Base-by-base conservation (phyloP, 2,113 vertebrate genomes). In the Rhizomys pruinosus region DNA sequence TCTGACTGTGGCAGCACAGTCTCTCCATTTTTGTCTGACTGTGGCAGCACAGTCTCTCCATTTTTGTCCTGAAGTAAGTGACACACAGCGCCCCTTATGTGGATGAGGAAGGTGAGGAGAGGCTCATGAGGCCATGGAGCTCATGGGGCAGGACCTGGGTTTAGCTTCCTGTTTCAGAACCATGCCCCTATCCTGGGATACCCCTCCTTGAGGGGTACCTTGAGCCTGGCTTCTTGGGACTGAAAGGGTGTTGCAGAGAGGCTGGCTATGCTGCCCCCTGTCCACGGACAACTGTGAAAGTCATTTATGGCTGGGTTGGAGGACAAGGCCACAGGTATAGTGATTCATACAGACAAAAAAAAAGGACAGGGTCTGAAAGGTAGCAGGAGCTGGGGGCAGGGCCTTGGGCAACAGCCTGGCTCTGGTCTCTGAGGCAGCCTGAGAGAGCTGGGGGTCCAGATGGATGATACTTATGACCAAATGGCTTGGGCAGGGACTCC, bases 401-500 rank as follows among this genome's bases (percentile, higher is more conserved):
- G 20, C 17, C 59, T 34, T 1, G 77, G 74, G 55, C 44, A 7
- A 59, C 72, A 27, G 32, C 86, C 3, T 63, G 84, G n/a, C 42
- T 10, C 17, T 9, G 1, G 6, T 55, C 22, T 77, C 34, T 0
- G 3, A 55, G 87, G 84, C 89, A 89, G 71, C 84, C 82, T 23
- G 37, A 69, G 57, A 29, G 16, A 32, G 32, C 44, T 32, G 47
- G 52, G 85, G 72, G 92, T 94, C 96, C 97, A 95, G 92, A 94
- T 90, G 95, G 97, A 69, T 1, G n/a, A 6, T 1, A 11, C 73
- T 64, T 39, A 0, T 12, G 66, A 73, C 39, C 29, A 4, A 37
- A 87, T n/a, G 16, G 77, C 52, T 85, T 27, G 10, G 77, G 64
- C 7, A 81, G 85, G 59, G 71, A 52, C 55, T 71, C 47, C 84